Conservation (phyloP, 37 sponge, comb jelly and placozoan species). For the Theonella swinhoei region DNA sequence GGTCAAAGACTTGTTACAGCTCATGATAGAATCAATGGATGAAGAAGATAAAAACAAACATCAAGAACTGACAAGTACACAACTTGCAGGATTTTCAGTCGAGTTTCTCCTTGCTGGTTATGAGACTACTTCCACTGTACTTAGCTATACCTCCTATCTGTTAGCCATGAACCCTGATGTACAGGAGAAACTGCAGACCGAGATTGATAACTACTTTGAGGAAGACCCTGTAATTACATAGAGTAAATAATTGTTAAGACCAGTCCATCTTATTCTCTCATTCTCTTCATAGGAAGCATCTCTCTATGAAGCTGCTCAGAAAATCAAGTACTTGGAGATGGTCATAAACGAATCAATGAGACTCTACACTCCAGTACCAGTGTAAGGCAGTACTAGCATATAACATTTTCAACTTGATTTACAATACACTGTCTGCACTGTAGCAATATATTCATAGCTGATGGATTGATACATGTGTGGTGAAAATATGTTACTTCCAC, state of each 20-base stretch:
- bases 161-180: constrained; percentile 61
- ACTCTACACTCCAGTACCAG: constrained; percentile 51
- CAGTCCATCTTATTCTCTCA: not conserved
- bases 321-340: constrained; percentile 58
- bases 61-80: constrained; percentile 37
- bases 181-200: constrained; percentile 37
- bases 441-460: too few relatives aligned
- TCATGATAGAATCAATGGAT: constrained; percentile 34
- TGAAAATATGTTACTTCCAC: too few relatives aligned
- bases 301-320: constrained; percentile 61
- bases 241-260: not conserved
- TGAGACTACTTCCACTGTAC: constrained; percentile 65
- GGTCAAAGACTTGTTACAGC: constrained; percentile 40
- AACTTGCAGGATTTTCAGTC: constrained; percentile 34
- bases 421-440: too few relatives aligned
- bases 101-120: constrained; percentile 66
- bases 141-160: constrained; percentile 47
- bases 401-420: too few relatives aligned
- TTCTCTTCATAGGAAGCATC: constrained; percentile 26
- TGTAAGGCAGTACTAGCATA: too few relatives aligned
- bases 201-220: constrained; percentile 44
- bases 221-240: constrained; percentile 36
- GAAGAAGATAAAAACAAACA: constrained; percentile 7
- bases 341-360: constrained; percentile 62
- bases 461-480: too few relatives aligned